These are phyloP conservation scores for Vanessa atalanta DNA, from an alignment of 1,140 invertebrate genomes.

Conservation along the genomic window DNA sequence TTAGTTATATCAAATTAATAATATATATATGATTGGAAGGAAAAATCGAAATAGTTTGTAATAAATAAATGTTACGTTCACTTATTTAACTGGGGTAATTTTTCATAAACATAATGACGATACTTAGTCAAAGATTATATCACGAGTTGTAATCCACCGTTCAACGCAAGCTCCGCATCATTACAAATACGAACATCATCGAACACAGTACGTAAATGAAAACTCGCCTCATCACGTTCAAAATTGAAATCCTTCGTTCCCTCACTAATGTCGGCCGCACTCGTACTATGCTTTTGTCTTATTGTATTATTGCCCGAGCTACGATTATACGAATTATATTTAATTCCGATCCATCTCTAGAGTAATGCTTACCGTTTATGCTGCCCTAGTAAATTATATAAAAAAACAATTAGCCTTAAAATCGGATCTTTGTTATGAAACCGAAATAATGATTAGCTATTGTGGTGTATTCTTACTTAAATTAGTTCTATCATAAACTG, in stretches of 20 bases:
- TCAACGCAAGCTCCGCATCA: slow-evolving; percentile 13
- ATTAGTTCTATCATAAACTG: slow-evolving; percentile 13
- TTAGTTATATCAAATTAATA: too few relatives aligned
- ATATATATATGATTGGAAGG: background rate
- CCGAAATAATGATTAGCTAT: slow-evolving; percentile 8
- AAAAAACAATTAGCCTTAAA: slow-evolving; percentile 20
- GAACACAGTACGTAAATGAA: slow-evolving; percentile 38
- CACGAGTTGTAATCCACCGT: slow-evolving; percentile 2
- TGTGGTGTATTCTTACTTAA: slow-evolving; percentile 8
- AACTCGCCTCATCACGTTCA: slow-evolving; percentile 77
- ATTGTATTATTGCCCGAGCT: slow-evolving; percentile 60
- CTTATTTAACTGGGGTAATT: background rate
- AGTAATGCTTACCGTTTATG: slow-evolving; percentile 47
- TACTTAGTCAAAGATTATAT: background rate
- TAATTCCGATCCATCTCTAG: slow-evolving; percentile 77
- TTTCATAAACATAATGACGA: background rate
- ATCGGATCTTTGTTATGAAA: slow-evolving; percentile 4
- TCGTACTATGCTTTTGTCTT: slow-evolving; percentile 70
- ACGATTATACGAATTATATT: slow-evolving; percentile 79
- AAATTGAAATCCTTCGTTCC: slow-evolving; percentile 76
- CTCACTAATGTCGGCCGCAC: slow-evolving; percentile 59
- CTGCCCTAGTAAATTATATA: slow-evolving; percentile 30
- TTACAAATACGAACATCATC: slow-evolving; percentile 38
- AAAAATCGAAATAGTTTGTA: background rate
- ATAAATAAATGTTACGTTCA: background rate